These are phyloP conservation scores for Oithona nana DNA, from an alignment of 2,888 invertebrate species.

Conservation along the genomic window DNA sequence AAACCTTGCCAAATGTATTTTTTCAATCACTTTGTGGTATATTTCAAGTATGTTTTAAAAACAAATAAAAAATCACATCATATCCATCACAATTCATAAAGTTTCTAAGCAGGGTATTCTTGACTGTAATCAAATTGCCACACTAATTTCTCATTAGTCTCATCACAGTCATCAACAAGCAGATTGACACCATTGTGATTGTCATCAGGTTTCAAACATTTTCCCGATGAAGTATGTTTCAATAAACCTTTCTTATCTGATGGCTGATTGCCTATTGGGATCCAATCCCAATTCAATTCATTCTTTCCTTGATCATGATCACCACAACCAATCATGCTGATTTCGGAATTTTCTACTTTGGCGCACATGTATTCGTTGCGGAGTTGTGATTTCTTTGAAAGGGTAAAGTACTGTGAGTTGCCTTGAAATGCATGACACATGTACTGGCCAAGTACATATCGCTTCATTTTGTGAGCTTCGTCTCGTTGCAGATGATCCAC, in stretches of 20 bases:
- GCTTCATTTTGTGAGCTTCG: background rate
- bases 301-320: background rate
- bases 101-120: no score
- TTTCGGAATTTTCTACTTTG: background rate
- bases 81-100: no score
- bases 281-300: background rate
- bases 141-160: background rate
- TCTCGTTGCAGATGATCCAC: conserved; percentile 12
- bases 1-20: no score
- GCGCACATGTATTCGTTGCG: conserved; percentile 16
- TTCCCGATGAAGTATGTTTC: background rate
- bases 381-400: background rate
- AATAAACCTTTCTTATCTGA: background rate
- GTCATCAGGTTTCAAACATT: background rate
- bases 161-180: background rate
- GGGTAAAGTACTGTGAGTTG: conserved; percentile 6
- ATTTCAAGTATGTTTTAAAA: no score
- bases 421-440: conserved; percentile 6
- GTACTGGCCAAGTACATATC: conserved; percentile 8
- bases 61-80: no score
- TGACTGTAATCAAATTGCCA: background rate
- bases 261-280: background rate
- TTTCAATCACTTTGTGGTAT: no score
- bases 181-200: background rate
- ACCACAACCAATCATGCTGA: background rate